Evolutionary conservation across 2,797 vertebrate genomes (phyloP), one percentile per base, ranked within the genome.

Genomic region (Taeniopygia guttata): DNA sequence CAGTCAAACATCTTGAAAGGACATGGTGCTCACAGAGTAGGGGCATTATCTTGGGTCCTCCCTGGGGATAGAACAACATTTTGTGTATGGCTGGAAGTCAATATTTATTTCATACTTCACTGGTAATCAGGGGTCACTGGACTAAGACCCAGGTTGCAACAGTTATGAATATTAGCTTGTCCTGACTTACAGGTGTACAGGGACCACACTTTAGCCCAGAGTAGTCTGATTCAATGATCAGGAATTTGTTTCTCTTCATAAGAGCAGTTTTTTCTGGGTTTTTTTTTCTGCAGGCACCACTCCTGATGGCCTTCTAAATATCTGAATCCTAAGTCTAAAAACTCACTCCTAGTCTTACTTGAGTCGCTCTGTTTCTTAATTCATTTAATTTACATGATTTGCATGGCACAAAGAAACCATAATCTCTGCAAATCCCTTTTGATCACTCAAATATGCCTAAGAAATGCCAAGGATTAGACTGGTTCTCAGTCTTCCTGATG

Each of bases 391-490:
- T n/a, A 72, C 43, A 30, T 62, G 27, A 89, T 93, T 81, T 94
- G 66, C 83, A 23, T 66, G 20, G 84, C 54, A 84, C 11, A 75
- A 91, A 81, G 63, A 94, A 86, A 77, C 4, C 3, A 7, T 81
- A 84, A 94, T 84, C 80, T 75, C 84, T 83, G 15, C 46, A 91
- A 77, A 90, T 94, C 69, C 82, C 36, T 90, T 95, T 94, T 86
- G 62, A 95, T 93, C 76, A 91, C 26, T 82, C 54, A 90, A 48
- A 84, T 81, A 36, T 94, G 49, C 73, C 52, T 84, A 62, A 88
- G 19, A 96, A 94, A 64, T 88, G 55, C 51, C 27, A 68, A 75
- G 69, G 73, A 94, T 94, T 90, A 84, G 55, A 75, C 16, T 89
- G 52, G 27, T 80, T 83, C 84, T 91, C 56, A 75, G 34, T 74